A percentile compares a stretch with the other conserved stretches of the same genome.
Evolutionary conservation across 2,888 invertebrate species (phyloP).

Genomic region (Epistrophe grossulariae): DNA sequence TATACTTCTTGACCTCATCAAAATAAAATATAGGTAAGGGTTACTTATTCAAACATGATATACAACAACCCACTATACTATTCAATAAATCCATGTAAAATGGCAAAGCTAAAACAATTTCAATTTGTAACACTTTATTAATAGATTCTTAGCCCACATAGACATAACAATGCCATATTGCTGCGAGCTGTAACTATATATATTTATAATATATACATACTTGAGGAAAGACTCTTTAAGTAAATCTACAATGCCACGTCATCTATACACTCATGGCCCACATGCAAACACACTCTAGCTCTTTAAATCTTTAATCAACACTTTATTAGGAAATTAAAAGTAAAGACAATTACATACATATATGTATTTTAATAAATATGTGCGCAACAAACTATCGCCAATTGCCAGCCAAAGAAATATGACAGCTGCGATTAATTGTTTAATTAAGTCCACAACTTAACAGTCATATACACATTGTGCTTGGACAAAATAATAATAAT

Average conservation of each 20-base stretch:
- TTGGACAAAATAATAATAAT: conserved; percentile 5
- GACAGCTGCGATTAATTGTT: conserved; percentile 63
- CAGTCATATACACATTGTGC: neutral
- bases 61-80: conserved; percentile 32
- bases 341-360: neutral
- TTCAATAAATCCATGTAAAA: conserved; percentile 11
- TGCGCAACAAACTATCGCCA: conserved; percentile 4
- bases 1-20: conserved; percentile 53
- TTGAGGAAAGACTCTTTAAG: conserved; percentile 8
- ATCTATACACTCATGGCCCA: conserved; percentile 1
- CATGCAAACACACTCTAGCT: conserved; percentile 16
- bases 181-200: neutral
- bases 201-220: neutral
- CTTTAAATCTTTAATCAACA: conserved; percentile 1
- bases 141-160: conserved; percentile 67
- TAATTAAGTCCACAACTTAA: conserved; percentile 48
- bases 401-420: conserved; percentile 9
- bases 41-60: conserved; percentile 29
- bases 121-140: conserved; percentile 71
- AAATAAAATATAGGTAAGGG: conserved; percentile 41
- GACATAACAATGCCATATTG: conserved; percentile 49
- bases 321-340: conserved; percentile 49
- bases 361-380: conserved; percentile 54
- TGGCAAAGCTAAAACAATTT: conserved; percentile 34
- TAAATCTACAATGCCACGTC: conserved; percentile 10